A percentile compares a stretch with the other conserved stretches of the same genome.
Conservation (phyloP, 2,797 vertebrate species). For the Ptychadena robeensis region DNA sequence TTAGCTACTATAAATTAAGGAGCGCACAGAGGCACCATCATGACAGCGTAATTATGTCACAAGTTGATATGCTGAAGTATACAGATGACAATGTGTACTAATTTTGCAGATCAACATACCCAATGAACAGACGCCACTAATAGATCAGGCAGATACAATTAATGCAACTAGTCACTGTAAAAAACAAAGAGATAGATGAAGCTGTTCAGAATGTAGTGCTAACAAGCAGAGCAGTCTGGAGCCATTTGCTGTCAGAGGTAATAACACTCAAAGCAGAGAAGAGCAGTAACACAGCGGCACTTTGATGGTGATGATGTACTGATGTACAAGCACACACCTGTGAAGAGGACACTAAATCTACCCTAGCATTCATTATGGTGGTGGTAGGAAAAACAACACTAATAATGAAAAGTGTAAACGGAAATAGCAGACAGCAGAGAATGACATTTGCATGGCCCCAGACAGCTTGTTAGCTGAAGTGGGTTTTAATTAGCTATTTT, state of each 20-base stretch:
- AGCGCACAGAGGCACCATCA: constrained; percentile 79
- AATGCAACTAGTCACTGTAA: constrained; percentile 81
- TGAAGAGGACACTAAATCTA: constrained; percentile 78
- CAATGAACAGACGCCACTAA: constrained; percentile 80
- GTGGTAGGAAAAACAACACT: constrained; percentile 80
- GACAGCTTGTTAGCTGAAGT: constrained; percentile 98
- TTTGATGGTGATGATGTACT: constrained; percentile 74
- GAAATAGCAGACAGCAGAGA: constrained; percentile 89
- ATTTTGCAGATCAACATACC: constrained; percentile 75
- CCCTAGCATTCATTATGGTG: constrained; percentile 75
- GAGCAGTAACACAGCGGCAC: constrained; percentile 73
- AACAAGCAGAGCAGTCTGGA: constrained; percentile 79
- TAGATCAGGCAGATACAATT: constrained; percentile 79
- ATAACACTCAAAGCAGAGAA: constrained; percentile 79
- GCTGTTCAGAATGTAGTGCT: constrained; percentile 77
- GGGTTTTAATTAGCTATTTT: constrained; percentile 99
- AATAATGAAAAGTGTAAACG: constrained; percentile 85
- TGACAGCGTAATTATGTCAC: constrained; percentile 85
- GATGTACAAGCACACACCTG: constrained; percentile 76
- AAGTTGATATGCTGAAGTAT: constrained; percentile 80
- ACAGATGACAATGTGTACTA: constrained; percentile 81
- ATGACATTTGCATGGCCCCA: constrained; percentile 92
- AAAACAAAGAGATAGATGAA: constrained; percentile 83
- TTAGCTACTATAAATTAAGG: constrained; percentile 83
- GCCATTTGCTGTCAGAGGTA: constrained; percentile 82